A percentile compares a stretch with the other conserved stretches of the same genome.
These are phyloP conservation scores for Aphelenchoides avenae DNA, from an alignment of 1,140 invertebrate species.

Conservation along the genomic window DNA sequence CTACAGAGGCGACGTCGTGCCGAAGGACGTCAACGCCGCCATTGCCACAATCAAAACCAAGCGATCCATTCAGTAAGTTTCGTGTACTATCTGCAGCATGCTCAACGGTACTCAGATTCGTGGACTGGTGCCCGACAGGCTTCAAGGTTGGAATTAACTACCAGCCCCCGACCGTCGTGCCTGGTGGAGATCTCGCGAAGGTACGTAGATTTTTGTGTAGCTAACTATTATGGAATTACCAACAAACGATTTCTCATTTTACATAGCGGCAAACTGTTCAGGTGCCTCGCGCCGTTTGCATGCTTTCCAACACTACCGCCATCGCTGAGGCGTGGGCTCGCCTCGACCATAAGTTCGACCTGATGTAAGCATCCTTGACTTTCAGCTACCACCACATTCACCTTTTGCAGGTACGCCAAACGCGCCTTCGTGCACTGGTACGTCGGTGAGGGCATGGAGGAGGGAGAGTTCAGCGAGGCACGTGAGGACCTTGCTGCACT, in stretches of 20 bases:
- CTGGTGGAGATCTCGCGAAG: conserved; percentile 57
- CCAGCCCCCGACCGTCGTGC: conserved; percentile 58
- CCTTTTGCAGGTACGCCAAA: too few relatives aligned
- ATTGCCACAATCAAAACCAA: conserved; percentile 62
- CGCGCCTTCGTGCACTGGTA: conserved; percentile 77
- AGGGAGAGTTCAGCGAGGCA: conserved; percentile 78
- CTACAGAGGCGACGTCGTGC: conserved; percentile 72
- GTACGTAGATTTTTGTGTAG: conserved; percentile 16
- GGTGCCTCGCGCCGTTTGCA: conserved; percentile 65
- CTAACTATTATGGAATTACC: too few relatives aligned
- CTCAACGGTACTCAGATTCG: conserved; percentile 9
- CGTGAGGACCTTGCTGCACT: conserved; percentile 73
- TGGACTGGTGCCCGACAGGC: conserved; percentile 59
- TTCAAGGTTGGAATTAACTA: conserved; percentile 60
- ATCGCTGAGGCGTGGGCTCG: conserved; percentile 71
- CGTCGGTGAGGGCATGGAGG: conserved; percentile 79
- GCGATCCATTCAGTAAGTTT: conserved; percentile 53
- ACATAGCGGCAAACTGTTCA: conserved; percentile 6
- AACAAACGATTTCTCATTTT: too few relatives aligned
- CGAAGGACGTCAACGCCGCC: conserved; percentile 66
- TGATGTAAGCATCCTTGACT: too few relatives aligned
- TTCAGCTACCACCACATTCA: too few relatives aligned
- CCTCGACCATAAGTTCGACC: conserved; percentile 66
- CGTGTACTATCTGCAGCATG: conserved; percentile 20
- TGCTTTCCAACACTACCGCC: conserved; percentile 76